These are phyloP conservation scores for Centropus bengalensis DNA, from an alignment of 2,113 vertebrate species.

Conservation along the genomic window DNA sequence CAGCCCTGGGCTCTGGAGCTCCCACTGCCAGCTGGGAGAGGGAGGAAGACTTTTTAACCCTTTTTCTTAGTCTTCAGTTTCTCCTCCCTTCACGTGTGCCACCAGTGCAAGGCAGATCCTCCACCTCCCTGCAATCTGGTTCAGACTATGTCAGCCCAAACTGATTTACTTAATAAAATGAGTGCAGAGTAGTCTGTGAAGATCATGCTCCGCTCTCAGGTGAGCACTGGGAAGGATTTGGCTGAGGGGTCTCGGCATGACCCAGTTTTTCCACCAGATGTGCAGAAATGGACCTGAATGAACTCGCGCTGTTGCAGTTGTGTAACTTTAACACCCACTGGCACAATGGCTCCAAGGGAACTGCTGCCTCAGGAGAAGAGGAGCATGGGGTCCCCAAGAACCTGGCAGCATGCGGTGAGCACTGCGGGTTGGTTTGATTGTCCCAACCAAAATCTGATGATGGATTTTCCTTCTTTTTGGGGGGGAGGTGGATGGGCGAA, in stretches of 20 bases:
- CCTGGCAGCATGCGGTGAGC: not conserved
- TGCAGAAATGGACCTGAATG: not conserved
- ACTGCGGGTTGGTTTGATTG: accelerated
- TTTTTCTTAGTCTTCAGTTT: not conserved
- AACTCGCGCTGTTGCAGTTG: accelerated
- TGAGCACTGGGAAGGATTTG: not conserved
- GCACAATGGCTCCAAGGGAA: accelerated
- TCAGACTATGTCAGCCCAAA: not conserved
- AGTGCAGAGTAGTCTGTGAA: not conserved
- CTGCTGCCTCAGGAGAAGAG: not conserved
- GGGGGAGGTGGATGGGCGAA: not conserved
- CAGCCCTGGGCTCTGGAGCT: not conserved
- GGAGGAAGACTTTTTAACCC: not conserved
- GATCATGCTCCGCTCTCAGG: not conserved
- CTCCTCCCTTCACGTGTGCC: not conserved
- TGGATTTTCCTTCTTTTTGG: not conserved
- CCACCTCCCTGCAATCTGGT: not conserved
- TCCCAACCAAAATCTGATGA: not conserved
- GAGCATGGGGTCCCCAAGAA: accelerated
- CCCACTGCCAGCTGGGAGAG: accelerated
- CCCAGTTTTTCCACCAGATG: not conserved
- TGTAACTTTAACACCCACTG: not conserved
- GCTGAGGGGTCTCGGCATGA: not conserved
- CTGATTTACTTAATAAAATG: not conserved
- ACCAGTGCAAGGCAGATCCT: not conserved